Evolutionary conservation across 1,140 invertebrate genomes (phyloP), one percentile per base, ranked within the genome.

Genomic region (Heliconius hermathena): DNA sequence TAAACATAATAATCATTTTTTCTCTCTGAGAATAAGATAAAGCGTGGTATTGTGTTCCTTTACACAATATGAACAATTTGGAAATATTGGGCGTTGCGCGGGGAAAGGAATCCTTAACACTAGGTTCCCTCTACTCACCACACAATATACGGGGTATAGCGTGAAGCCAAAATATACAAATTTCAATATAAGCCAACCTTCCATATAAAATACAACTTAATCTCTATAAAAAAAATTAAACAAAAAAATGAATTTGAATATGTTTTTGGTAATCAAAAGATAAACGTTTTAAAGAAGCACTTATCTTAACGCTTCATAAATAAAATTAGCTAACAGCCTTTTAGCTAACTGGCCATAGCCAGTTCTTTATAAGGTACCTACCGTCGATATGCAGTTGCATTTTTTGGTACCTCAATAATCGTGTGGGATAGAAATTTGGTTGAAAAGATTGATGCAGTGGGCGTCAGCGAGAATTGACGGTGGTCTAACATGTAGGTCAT

Each of bases 251-350:
- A 66, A 66, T 66, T 66, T 66, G 5, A 66, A 66, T 66, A 29
- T 66, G 13, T 66, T 66, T 66, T 26, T 29, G 60, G 60, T 22
- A 26, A 66, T 26, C 60, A 66, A 18, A 22, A 13, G 60, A 66
- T 66, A 66, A 66, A 66, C 60, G 22, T 66, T 66, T 66, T 22
- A 6, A 29, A 66, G 41, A 66, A 29, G 26, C 11, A 0, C n/a
- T 66, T 66, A 66, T 29, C 26, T 66, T 22, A 26, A 60, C n/a
- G 54, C 54, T 60, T n/a, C n/a, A 60, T 60, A 22, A 22, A 60
- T 60, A 60, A 60, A 60, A 60, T 60, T 60, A 60, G 54, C n/a
- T 60, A 60, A 60, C 18, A 60, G n/a, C 54, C 54, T 60, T 60
- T 60, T 60, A 60, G 54, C 54, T 60, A 60, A 60, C 54, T 60